Conservation (phyloP, 2,888 invertebrate genomes). For the Drosophila limbata region DNA sequence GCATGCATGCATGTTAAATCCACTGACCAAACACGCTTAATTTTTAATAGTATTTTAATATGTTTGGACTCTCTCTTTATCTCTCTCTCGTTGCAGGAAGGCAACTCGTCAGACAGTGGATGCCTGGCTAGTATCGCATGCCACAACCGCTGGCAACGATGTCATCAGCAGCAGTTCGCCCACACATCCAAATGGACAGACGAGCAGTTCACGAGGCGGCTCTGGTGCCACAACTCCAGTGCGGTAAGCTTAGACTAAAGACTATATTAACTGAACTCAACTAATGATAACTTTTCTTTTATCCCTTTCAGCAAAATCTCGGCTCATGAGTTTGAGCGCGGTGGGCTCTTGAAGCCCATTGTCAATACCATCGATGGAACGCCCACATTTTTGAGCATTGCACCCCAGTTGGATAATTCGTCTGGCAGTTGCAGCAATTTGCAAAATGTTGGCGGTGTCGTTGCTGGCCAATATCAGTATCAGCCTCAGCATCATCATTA, state of each 20-base stretch:
- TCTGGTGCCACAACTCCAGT: slow-evolving; percentile 97
- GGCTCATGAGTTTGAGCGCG: slow-evolving; percentile 97
- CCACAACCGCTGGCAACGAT: slow-evolving; percentile 87
- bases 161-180: slow-evolving; percentile 86
- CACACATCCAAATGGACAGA: slow-evolving; percentile 86
- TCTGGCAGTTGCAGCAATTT: slow-evolving; percentile 59
- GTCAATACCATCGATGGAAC: slow-evolving; percentile 97
- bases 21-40: slow-evolving; percentile 36
- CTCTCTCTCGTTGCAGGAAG: slow-evolving; percentile 87
- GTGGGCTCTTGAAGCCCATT: slow-evolving; percentile 95
- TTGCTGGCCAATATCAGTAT: slow-evolving; percentile 73
- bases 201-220: slow-evolving; percentile 89
- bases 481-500: slow-evolving; percentile 68
- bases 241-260: slow-evolving; percentile 86
- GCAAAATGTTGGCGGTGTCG: slow-evolving; percentile 54
- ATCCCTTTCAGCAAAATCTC: slow-evolving; percentile 90
- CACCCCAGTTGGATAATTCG: slow-evolving; percentile 81
- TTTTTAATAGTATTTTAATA: slow-evolving; percentile 69
- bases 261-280: too few species aligned
- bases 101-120: slow-evolving; percentile 97
- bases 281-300: not conserved
- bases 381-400: slow-evolving; percentile 92
- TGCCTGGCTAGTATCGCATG: slow-evolving; percentile 96
- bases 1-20: slow-evolving; percentile 42
- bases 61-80: slow-evolving; percentile 22